phyloP scores from a whole-genome alignment of 2,888 invertebrate species.

The Diogma glabrata region DNA sequence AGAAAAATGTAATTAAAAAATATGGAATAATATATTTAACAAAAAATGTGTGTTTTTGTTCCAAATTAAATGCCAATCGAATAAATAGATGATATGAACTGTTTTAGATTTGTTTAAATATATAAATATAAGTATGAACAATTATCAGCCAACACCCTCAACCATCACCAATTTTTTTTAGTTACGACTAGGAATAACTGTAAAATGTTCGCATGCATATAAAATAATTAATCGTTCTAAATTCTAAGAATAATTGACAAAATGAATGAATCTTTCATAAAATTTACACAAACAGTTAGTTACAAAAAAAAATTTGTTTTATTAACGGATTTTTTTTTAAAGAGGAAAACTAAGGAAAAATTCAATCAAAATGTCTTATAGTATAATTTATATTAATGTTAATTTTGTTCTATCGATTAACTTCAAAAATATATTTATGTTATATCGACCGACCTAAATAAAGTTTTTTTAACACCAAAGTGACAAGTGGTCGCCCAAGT shows the following conservation, averaged over 20 bases:
- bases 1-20: constrained; percentile 6
- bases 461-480: constrained; percentile 76
- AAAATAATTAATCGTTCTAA: constrained; percentile 1
- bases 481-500: constrained; percentile 91
- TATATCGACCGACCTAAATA: constrained; percentile 61
- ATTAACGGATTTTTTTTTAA: too few relatives aligned
- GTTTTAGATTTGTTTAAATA: neutral
- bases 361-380: too few relatives aligned
- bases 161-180: neutral
- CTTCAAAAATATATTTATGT: neutral
- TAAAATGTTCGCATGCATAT: constrained; percentile 4
- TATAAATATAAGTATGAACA: neutral
- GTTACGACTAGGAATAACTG: neutral
- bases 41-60: constrained; percentile 4
- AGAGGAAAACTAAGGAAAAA: too few relatives aligned
- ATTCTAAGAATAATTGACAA: neutral
- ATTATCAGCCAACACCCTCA: neutral
- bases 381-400: neutral
- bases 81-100: neutral
- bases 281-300: too few relatives aligned
- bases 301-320: too few relatives aligned
- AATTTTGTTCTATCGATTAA: neutral
- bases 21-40: neutral
- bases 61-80: constrained; percentile 1
- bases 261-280: too few relatives aligned